A percentile compares a stretch with the other conserved stretches of the same genome.
Evolutionary conservation across 2,888 invertebrate species (phyloP).

Genomic region (Torymus auratus): DNA sequence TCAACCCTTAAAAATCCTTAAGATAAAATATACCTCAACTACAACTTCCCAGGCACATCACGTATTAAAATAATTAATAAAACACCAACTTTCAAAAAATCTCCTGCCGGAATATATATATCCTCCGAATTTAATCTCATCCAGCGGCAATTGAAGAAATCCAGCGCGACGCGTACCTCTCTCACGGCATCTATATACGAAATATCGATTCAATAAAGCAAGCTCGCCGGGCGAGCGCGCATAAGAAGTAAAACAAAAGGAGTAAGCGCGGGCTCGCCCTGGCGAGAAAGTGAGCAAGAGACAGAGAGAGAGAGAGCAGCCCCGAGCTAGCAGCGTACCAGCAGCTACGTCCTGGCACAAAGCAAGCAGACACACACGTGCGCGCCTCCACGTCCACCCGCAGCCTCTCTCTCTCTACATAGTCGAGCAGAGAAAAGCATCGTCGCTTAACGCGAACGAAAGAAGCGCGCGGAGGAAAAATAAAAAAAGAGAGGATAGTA

Average conservation of each 20-base stretch:
- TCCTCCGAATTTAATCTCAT: slow-evolving; percentile 11
- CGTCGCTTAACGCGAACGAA: slow-evolving; percentile 12
- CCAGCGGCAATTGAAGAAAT: slow-evolving; percentile 29
- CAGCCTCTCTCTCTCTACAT: neutral
- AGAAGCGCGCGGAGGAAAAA: slow-evolving; percentile 5
- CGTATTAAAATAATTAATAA: too few relatives aligned
- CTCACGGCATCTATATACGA: neutral
- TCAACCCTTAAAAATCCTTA: too few relatives aligned
- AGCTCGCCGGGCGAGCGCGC: neutral
- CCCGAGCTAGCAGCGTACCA: neutral
- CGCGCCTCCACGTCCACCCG: neutral
- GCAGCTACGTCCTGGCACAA: slow-evolving; percentile 1
- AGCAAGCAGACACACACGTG: neutral
- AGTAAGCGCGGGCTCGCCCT: neutral
- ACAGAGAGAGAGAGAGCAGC: neutral
- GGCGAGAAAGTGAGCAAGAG: neutral
- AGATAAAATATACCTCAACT: too few relatives aligned
- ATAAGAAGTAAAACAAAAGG: slow-evolving; percentile 33
- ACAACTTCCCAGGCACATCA: too few relatives aligned
- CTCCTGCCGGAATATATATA: too few relatives aligned
- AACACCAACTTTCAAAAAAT: too few relatives aligned
- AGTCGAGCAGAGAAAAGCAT: neutral
- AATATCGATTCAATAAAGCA: slow-evolving; percentile 43
- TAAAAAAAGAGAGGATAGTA: neutral
- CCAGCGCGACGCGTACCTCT: neutral